Conservation (phyloP, 2,888 invertebrate species). For the Empis stercorea region DNA sequence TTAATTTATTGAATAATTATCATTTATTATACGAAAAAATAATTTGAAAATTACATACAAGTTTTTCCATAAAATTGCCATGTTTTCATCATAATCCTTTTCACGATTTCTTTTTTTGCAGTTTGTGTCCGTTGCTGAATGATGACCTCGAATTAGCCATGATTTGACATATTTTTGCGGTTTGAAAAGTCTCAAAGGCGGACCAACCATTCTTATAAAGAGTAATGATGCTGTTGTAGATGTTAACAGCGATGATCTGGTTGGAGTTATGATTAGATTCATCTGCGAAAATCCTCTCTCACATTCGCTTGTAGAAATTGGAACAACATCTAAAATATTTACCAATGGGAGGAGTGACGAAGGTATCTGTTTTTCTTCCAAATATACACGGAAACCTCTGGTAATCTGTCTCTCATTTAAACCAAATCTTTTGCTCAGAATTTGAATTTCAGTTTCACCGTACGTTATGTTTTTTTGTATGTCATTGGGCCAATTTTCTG, state of each 20-base stretch:
- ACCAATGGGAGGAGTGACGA: neutral
- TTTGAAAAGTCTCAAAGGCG: neutral
- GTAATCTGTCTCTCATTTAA: neutral
- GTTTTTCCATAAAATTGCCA: constrained; percentile 1
- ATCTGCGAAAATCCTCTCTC: neutral
- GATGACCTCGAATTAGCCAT: neutral
- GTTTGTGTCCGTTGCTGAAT: neutral
- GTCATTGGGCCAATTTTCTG: constrained; percentile 1
- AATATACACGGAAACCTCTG: neutral
- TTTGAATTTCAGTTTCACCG: constrained; percentile 1
- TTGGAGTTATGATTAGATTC: neutral
- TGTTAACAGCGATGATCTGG: neutral
- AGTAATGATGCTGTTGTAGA: neutral
- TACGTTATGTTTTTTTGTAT: constrained; percentile 1
- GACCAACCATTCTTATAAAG: neutral
- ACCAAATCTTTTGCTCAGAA: neutral
- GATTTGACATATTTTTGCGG: neutral
- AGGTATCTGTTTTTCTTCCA: neutral
- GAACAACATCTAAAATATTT: constrained; percentile 1
- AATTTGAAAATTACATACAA: neutral
- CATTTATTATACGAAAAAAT: neutral
- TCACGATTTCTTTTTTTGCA: neutral
- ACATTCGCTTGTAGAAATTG: constrained; percentile 1
- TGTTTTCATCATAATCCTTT: constrained; percentile 1
- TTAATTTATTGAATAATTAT: neutral